phyloP scores from a whole-genome alignment of 2,888 invertebrate species.

The Watsonalla cultraria region DNA sequence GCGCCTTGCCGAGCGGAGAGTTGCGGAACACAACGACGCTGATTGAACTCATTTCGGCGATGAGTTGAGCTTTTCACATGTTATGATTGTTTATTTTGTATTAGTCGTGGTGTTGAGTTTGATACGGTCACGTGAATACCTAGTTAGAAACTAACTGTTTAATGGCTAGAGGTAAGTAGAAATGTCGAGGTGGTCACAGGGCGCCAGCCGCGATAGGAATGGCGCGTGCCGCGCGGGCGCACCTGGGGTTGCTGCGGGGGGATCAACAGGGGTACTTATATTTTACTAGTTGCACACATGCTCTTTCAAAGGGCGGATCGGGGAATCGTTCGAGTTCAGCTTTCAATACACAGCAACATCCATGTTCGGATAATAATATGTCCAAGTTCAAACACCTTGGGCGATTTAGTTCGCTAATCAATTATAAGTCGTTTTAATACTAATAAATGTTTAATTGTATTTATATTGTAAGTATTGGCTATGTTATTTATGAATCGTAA shows the following conservation, averaged over 20 bases:
- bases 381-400: no score
- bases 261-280: slow-evolving; percentile 76
- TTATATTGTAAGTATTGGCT: background rate
- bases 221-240: slow-evolving; percentile 74
- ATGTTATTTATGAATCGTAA: background rate
- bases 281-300: slow-evolving; percentile 77
- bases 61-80: slow-evolving; percentile 63
- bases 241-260: slow-evolving; percentile 75
- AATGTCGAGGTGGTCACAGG: slow-evolving; percentile 64
- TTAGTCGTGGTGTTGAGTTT: slow-evolving; percentile 39
- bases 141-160: slow-evolving; percentile 32
- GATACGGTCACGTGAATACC: slow-evolving; percentile 44
- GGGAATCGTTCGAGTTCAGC: slow-evolving; percentile 47
- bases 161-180: slow-evolving; percentile 24
- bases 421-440: no score
- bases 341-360: background rate
- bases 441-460: background rate
- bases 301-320: slow-evolving; percentile 68
- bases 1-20: slow-evolving; percentile 77
- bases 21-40: slow-evolving; percentile 80
- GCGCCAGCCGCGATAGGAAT: slow-evolving; percentile 71
- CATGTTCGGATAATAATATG: background rate
- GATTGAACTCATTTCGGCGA: slow-evolving; percentile 74
- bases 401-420: no score
- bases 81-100: slow-evolving; percentile 48